Evolutionary conservation across 2,888 invertebrate species (phyloP).

Genomic region (Oscheius sp.): DNA sequence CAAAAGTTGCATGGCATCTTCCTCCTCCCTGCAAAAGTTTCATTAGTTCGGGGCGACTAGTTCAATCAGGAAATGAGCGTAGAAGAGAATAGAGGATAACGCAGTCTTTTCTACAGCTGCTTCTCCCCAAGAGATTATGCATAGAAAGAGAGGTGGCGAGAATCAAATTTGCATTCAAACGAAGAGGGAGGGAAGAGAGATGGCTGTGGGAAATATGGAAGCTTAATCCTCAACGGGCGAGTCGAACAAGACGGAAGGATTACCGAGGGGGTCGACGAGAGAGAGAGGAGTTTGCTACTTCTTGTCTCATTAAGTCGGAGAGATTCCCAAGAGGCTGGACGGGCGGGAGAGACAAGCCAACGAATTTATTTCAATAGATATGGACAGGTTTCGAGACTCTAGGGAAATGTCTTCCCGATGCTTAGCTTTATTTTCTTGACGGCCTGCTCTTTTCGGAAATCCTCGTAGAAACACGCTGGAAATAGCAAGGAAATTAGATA

Average conservation of each 20-base stretch:
- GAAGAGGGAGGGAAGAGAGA: slow-evolving; percentile 3
- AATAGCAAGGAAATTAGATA: too few species aligned
- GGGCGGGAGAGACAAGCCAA: not conserved
- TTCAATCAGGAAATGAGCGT: not conserved
- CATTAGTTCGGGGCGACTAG: not conserved
- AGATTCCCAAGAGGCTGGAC: not conserved
- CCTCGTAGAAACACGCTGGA: slow-evolving; percentile 23
- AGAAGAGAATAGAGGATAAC: too few species aligned
- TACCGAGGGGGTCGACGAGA: not conserved
- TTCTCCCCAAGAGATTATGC: slow-evolving; percentile 6
- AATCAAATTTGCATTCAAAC: slow-evolving; percentile 27
- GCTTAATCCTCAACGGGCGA: slow-evolving; percentile 9
- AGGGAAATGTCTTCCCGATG: not conserved
- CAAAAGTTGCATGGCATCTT: slow-evolving; percentile 12
- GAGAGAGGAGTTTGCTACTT: not conserved
- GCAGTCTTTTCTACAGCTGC: too few species aligned
- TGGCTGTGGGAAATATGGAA: slow-evolving; percentile 1
- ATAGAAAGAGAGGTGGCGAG: slow-evolving; percentile 8
- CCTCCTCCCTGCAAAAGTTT: not conserved
- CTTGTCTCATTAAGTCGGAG: slow-evolving; percentile 9
- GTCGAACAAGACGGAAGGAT: slow-evolving; percentile 6
- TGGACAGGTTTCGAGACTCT: not conserved
- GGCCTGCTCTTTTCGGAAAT: not conserved
- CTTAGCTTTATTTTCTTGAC: too few species aligned
- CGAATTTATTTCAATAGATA: not conserved